Evolutionary conservation across 2,888 invertebrate genomes (phyloP), one percentile per base, ranked within the genome.

Genomic region (Nymphalis polychloros): DNA sequence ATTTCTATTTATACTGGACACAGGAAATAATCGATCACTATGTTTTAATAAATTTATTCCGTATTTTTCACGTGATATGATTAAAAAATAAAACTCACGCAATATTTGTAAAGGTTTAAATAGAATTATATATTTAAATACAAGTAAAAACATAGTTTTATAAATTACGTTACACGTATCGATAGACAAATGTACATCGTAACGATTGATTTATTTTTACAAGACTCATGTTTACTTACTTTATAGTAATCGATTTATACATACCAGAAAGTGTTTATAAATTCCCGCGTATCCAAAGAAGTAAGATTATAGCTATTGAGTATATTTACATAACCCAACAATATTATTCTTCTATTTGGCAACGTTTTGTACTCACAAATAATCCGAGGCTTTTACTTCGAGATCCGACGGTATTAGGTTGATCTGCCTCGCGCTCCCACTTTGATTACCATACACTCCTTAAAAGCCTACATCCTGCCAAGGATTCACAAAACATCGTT

Each of bases 361-460:
- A 67, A 63, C 60, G 67, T 75, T 73, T 65, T 70, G 69, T 65
- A 75, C 74, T 55, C 67, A 65, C 81, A 80, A 82, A 78, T 78
- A 79, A 83, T 81, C 81, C 81, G 77, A 81, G 84, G 87, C 83
- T 86, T 86, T 88, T 85, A 87, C 84, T 79, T 86, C 84, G 84
- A 88, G 84, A 82, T 81, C 81, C 81, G 79, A 76, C 79, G 81
- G 84, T 84, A 86, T 88, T 88, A 86, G 81, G 84, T 81, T 79
- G 79, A 83, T 83, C 83, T 83, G 82, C 76, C 77, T 81, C 81
- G 81, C 82, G 84, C 84, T 77, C 79, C 80, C 80, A 75, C 74
- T 86, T 85, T 89, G 84, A 89, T 90, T 89, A 88, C 88, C 85
- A 82, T 87, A 86, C 82, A 83, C 84, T 86, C 87, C 83, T 84